These are phyloP conservation scores for Alviniconcha strummeri DNA, from an alignment of 2,888 invertebrate genomes.

Conservation along the genomic window DNA sequence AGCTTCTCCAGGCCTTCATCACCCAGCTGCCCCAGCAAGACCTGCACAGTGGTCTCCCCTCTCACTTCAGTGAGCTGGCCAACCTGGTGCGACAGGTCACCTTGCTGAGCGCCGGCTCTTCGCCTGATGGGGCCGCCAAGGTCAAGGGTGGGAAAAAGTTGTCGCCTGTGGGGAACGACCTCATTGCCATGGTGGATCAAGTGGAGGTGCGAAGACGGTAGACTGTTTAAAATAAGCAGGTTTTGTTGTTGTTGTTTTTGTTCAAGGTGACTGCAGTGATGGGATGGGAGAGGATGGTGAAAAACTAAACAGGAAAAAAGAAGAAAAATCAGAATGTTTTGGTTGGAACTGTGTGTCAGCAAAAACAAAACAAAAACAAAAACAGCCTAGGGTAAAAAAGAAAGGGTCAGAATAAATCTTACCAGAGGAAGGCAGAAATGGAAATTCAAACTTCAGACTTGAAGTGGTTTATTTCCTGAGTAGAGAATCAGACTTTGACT, in stretches of 20 bases:
- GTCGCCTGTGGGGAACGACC: constrained; percentile 46
- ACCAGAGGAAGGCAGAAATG: too few relatives aligned
- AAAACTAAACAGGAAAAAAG: too few relatives aligned
- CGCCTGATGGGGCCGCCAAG: constrained; percentile 41
- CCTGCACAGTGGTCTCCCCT: constrained; percentile 59
- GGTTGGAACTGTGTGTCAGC: too few relatives aligned
- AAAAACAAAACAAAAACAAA: too few relatives aligned
- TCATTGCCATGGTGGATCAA: constrained; percentile 57
- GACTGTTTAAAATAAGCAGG: background rate
- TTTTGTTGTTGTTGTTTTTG: background rate
- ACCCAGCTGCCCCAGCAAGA: constrained; percentile 61
- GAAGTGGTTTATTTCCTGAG: too few relatives aligned
- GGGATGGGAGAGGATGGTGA: too few relatives aligned
- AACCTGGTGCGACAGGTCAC: constrained; percentile 59
- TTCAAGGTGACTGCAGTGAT: background rate
- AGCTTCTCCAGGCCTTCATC: constrained; percentile 66
- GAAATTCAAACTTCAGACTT: too few relatives aligned
- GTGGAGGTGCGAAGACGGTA: constrained; percentile 52
- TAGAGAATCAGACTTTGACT: too few relatives aligned
- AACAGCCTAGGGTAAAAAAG: too few relatives aligned
- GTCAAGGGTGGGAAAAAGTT: constrained; percentile 15
- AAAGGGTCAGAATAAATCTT: too few relatives aligned
- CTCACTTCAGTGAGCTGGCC: constrained; percentile 61
- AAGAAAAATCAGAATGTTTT: too few relatives aligned
- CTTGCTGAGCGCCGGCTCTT: constrained; percentile 50